Percentiles rank a stretch among this genome's conserved stretches.
These are phyloP conservation scores for Rostratula benghalensis DNA, from an alignment of 2,113 vertebrate genomes.

Conservation along the genomic window DNA sequence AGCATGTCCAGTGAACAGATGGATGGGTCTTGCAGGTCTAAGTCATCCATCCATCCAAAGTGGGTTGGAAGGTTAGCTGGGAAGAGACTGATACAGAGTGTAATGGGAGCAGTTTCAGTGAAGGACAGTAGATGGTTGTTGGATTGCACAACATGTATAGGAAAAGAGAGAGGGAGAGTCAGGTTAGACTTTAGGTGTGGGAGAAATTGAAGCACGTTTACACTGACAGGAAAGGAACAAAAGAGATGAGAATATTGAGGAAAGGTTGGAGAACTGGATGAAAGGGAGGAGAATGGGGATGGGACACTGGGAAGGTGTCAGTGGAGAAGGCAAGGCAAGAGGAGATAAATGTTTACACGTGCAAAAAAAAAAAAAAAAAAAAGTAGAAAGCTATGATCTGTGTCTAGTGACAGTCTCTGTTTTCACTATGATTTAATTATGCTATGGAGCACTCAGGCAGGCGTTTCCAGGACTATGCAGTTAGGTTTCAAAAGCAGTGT, in stretches of 20 bases:
- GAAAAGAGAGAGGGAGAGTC: not conserved
- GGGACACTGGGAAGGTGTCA: not conserved
- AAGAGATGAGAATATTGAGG: not conserved
- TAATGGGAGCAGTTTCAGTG: not conserved
- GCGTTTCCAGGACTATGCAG: not conserved
- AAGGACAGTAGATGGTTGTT: not conserved
- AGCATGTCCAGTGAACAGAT: not conserved
- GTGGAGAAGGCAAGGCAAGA: not conserved
- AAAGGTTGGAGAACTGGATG: not conserved
- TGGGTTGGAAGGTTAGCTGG: not conserved
- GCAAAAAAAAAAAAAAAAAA: not conserved
- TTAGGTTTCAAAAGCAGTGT: not conserved
- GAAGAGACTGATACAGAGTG: not conserved
- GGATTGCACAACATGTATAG: not conserved
- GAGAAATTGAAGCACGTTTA: not conserved
- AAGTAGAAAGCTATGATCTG: not conserved
- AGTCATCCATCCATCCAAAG: fast-evolving
- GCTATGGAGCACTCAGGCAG: not conserved
- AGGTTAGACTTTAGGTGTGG: not conserved
- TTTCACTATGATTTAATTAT: not conserved
- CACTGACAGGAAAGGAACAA: not conserved
- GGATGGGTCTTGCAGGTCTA: not conserved
- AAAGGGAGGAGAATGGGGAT: not conserved
- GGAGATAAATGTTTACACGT: not conserved
- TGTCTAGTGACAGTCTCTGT: not conserved